phyloP scores from a whole-genome alignment of 2,797 vertebrate genomes.

The Onychomys leucogaster region DNA sequence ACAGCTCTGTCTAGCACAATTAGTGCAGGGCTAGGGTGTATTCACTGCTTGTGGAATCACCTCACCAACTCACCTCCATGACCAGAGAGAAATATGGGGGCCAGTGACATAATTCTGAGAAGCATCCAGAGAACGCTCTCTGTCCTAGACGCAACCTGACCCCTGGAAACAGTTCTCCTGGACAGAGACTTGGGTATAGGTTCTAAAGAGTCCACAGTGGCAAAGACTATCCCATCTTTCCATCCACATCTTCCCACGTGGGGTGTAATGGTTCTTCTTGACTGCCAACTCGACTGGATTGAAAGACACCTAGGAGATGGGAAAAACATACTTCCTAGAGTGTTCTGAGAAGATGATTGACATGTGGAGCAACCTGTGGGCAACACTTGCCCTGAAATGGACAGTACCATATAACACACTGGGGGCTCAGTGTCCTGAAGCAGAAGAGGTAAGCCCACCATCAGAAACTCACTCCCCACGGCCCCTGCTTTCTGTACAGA shows the following conservation, averaged over 20 bases:
- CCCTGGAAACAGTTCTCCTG: too few species aligned
- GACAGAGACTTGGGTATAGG: neutral
- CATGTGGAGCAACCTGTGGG: neutral
- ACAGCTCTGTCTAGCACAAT: conserved; percentile 88
- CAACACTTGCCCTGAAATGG: neutral
- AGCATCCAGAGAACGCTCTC: neutral
- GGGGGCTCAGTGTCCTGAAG: too few species aligned
- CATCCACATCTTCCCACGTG: neutral
- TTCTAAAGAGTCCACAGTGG: neutral
- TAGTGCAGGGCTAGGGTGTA: conserved; percentile 76
- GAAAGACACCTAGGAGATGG: neutral
- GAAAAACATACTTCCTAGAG: neutral
- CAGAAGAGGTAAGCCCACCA: neutral
- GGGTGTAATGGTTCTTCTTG: neutral
- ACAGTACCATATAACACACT: neutral
- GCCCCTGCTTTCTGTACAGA: neutral
- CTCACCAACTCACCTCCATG: neutral
- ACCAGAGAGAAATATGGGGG: neutral
- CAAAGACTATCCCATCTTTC: neutral
- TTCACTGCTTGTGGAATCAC: neutral
- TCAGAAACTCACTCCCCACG: neutral
- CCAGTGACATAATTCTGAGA: neutral
- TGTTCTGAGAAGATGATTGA: neutral
- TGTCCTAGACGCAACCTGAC: neutral
- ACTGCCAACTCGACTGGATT: neutral